Conservation (phyloP, 1,140 invertebrate genomes). For the Achatina immaculata region DNA sequence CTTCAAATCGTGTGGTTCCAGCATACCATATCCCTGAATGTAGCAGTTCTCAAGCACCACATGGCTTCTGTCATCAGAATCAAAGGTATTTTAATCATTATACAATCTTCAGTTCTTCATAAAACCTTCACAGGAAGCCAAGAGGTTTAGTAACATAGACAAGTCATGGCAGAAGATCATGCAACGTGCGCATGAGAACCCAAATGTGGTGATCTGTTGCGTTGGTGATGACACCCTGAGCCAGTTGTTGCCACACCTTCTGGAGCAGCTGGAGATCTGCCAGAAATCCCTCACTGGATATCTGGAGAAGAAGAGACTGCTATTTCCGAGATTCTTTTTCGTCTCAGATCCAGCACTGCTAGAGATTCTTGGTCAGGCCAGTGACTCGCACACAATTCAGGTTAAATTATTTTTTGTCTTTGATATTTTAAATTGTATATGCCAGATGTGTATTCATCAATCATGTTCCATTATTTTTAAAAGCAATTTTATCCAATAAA, state of each 20-base stretch:
- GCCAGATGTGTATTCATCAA: too few species aligned
- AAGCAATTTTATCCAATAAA: too few species aligned
- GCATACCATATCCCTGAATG: too few species aligned
- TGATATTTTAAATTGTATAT: slow-evolving; percentile 11
- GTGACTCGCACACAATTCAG: slow-evolving; percentile 96
- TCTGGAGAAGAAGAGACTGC: slow-evolving; percentile 93
- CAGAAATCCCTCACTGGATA: slow-evolving; percentile 97
- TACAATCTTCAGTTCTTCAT: too few species aligned
- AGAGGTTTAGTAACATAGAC: slow-evolving; percentile 92
- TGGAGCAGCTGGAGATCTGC: slow-evolving; percentile 96
- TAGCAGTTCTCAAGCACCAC: too few species aligned
- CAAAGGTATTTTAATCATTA: too few species aligned
- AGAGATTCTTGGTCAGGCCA: slow-evolving; percentile 96
- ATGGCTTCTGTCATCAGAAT: too few species aligned
- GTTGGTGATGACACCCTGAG: slow-evolving; percentile 94
- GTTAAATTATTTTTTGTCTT: slow-evolving; percentile 44
- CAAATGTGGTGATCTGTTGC: slow-evolving; percentile 94
- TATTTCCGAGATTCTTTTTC: slow-evolving; percentile 98
- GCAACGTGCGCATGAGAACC: slow-evolving; percentile 93
- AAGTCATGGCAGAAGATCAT: slow-evolving; percentile 99
- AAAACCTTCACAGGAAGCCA: slow-evolving; percentile 68
- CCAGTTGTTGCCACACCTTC: slow-evolving; percentile 92
- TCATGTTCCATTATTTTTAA: too few species aligned
- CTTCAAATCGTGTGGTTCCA: too few species aligned
- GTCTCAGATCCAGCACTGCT: slow-evolving; percentile 96